Conservation (phyloP, 2,797 vertebrate genomes). For the Phoeniculus purpureus region DNA sequence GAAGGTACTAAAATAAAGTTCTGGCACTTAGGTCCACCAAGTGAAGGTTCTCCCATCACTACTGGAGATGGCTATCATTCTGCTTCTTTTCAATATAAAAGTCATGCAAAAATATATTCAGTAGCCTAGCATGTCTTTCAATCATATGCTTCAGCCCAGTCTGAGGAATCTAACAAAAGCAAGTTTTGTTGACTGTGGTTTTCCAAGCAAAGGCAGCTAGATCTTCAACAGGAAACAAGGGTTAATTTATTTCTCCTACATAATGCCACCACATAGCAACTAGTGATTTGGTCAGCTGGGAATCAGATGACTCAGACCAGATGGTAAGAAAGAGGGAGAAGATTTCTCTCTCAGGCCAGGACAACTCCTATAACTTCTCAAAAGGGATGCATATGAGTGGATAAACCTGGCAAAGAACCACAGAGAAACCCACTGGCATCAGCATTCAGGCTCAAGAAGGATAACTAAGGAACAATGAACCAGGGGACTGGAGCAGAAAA, state of each 20-base stretch:
- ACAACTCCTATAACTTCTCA: neutral
- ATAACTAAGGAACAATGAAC: neutral
- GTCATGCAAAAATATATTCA: slow-evolving; percentile 26
- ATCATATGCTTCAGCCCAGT: neutral
- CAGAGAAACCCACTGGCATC: neutral
- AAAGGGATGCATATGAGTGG: neutral
- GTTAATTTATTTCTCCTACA: neutral
- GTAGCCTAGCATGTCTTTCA: neutral
- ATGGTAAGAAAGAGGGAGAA: neutral
- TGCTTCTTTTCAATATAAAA: neutral
- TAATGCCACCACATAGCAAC: neutral
- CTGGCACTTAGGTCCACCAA: slow-evolving; percentile 1
- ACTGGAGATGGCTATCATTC: neutral
- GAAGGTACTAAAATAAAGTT: slow-evolving; percentile 45
- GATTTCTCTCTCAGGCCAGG: neutral
- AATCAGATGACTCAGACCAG: slow-evolving; percentile 8
- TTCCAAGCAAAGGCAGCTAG: neutral
- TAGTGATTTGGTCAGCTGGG: slow-evolving; percentile 39
- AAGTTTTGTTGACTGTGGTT: neutral
- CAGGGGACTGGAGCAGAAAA: neutral
- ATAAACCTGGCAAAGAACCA: neutral
- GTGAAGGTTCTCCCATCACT: neutral
- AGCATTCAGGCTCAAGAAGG: neutral
- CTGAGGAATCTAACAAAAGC: neutral
- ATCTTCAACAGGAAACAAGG: neutral